phyloP scores from a whole-genome alignment of 2,888 invertebrate genomes.

The Dione vanillae region DNA sequence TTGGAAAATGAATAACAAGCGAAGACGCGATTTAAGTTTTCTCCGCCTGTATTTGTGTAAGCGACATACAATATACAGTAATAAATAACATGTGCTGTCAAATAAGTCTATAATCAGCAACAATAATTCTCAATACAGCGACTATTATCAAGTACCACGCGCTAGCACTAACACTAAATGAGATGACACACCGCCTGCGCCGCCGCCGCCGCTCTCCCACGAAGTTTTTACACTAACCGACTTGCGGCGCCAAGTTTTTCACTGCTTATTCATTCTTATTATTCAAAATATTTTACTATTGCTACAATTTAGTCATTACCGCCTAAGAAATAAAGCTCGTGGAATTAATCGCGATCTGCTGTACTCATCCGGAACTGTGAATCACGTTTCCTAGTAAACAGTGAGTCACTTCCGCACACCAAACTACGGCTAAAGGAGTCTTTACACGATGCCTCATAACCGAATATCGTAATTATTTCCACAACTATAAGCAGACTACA shows the following conservation, averaged over 20 bases:
- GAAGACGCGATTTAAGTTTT: too few species aligned
- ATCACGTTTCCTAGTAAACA: slow-evolving; percentile 74
- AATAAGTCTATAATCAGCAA: not conserved
- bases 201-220: slow-evolving; percentile 47
- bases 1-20: too few species aligned
- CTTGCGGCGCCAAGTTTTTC: slow-evolving; percentile 41
- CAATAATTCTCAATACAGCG: not conserved
- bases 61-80: too few species aligned
- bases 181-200: slow-evolving; percentile 46
- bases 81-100: too few species aligned
- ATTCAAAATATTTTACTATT: slow-evolving; percentile 5
- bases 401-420: slow-evolving; percentile 71
- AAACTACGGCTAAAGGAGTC: slow-evolving; percentile 25
- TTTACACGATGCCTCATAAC: slow-evolving; percentile 9
- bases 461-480: not conserved
- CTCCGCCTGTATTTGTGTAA: too few species aligned
- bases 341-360: slow-evolving; percentile 50
- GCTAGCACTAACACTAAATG: slow-evolving; percentile 8
- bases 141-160: slow-evolving; percentile 4
- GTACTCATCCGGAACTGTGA: slow-evolving; percentile 72
- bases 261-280: slow-evolving; percentile 18
- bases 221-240: slow-evolving; percentile 44
- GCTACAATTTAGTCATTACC: slow-evolving; percentile 18
- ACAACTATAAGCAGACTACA: not conserved
- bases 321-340: slow-evolving; percentile 9